These are phyloP conservation scores for Dipodomys stephensi DNA, from an alignment of 2,113 vertebrate genomes.

Conservation along the genomic window DNA sequence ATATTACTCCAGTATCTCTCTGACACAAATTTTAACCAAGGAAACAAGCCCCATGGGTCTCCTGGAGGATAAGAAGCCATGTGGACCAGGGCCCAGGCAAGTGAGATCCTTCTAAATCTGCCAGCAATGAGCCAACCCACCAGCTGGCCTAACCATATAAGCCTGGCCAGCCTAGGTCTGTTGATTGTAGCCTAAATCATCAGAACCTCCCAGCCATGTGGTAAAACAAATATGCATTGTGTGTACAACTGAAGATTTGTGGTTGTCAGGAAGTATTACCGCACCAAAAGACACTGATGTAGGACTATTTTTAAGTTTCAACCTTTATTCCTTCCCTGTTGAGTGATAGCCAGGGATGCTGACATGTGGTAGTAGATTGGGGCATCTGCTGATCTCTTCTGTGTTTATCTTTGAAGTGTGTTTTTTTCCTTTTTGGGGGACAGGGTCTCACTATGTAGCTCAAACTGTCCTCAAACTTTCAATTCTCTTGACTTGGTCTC, in stretches of 20 bases:
- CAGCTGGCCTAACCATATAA: neutral
- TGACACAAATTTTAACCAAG: neutral
- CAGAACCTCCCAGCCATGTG: neutral
- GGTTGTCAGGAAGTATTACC: neutral
- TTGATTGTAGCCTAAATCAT: neutral
- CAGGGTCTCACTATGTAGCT: no score
- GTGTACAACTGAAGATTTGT: neutral
- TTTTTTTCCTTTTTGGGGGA: no score
- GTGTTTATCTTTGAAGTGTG: no score
- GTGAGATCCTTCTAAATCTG: neutral
- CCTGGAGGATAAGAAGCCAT: neutral
- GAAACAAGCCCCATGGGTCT: neutral
- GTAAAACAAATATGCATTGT: constrained; percentile 10
- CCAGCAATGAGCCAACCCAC: neutral
- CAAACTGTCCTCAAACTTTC: no score
- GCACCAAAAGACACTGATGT: neutral
- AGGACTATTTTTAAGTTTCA: neutral
- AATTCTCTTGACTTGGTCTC: no score
- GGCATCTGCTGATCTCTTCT: neutral
- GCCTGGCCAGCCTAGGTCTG: neutral
- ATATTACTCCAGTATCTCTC: neutral
- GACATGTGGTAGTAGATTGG: neutral
- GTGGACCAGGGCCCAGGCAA: neutral
- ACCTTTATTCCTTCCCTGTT: neutral
- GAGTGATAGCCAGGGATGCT: neutral